Percentiles rank a stretch among this genome's conserved stretches.
Evolutionary conservation across 1,140 invertebrate genomes (phyloP).

Genomic region (Drosophila truncata): DNA sequence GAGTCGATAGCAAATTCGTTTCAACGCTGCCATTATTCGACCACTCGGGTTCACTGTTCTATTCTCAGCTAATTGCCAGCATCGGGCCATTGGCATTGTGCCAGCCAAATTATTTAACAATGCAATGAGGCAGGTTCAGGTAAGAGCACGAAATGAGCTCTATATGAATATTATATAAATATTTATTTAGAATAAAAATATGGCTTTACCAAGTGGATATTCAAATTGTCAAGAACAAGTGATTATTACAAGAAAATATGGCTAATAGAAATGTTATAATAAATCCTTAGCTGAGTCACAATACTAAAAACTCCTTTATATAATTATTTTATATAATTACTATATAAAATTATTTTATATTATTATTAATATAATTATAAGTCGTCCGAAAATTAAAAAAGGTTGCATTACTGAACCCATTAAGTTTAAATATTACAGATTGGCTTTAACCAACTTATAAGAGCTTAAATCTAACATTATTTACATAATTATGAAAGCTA

Average conservation of each 20-base stretch:
- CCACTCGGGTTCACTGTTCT: constrained; percentile 43
- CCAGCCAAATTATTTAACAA: constrained; percentile 21
- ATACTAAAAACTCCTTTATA: neutral
- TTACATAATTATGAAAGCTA: neutral
- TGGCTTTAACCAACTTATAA: neutral
- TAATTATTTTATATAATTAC: too few species aligned
- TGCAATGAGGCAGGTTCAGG: neutral
- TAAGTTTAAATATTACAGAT: too few species aligned
- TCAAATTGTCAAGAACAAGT: neutral
- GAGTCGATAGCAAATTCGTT: constrained; percentile 41
- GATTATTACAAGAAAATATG: neutral
- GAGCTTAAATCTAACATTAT: neutral
- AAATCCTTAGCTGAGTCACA: neutral
- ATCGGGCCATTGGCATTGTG: constrained; percentile 43
- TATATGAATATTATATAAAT: neutral
- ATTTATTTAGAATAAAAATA: neutral
- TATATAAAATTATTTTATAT: too few species aligned
- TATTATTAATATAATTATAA: too few species aligned
- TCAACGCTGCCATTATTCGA: constrained; percentile 32
- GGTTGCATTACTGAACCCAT: too few species aligned
- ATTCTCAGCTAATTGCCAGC: constrained; percentile 68
- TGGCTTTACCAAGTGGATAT: neutral
- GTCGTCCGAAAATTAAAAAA: too few species aligned
- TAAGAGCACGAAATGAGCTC: neutral
- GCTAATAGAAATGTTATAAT: neutral